Evolutionary conservation across 2,888 invertebrate genomes (phyloP).

Genomic region (Deroplatys truncata): DNA sequence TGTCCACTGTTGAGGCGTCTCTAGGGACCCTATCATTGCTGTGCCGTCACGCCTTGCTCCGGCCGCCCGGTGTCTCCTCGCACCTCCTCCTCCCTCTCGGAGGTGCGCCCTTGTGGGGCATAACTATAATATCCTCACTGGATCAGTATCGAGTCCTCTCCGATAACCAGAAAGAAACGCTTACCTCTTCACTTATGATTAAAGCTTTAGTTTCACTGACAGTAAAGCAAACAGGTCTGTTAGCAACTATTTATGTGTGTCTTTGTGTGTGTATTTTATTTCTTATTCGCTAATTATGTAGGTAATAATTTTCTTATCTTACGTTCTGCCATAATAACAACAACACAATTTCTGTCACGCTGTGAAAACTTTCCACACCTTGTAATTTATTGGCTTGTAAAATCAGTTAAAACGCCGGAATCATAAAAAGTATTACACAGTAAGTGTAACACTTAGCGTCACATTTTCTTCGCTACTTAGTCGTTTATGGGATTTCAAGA

Average conservation of each 20-base stretch:
- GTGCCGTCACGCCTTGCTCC: no score
- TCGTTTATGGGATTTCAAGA: not conserved
- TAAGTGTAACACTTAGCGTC: not conserved
- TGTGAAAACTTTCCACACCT: not conserved
- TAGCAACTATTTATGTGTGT: not conserved
- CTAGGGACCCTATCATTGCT: no score
- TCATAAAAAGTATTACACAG: not conserved
- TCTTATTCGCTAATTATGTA: not conserved
- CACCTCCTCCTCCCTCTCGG: no score
- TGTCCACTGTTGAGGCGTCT: no score
- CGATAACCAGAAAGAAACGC: no score
- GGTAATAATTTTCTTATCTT: not conserved
- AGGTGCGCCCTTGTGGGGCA: no score
- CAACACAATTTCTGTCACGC: not conserved
- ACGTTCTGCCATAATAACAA: not conserved
- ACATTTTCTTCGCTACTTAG: not conserved
- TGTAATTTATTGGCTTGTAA: not conserved
- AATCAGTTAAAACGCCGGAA: not conserved
- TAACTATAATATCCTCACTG: no score
- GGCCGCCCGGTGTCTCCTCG: no score
- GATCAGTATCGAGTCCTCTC: no score
- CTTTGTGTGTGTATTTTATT: not conserved
- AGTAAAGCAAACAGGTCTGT: no score
- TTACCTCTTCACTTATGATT: no score
- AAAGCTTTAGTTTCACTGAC: no score